Percentiles rank a stretch among this genome's conserved stretches.
Conservation (phyloP, 2,113 vertebrate genomes). For the Periophthalmodon schlosseri region DNA sequence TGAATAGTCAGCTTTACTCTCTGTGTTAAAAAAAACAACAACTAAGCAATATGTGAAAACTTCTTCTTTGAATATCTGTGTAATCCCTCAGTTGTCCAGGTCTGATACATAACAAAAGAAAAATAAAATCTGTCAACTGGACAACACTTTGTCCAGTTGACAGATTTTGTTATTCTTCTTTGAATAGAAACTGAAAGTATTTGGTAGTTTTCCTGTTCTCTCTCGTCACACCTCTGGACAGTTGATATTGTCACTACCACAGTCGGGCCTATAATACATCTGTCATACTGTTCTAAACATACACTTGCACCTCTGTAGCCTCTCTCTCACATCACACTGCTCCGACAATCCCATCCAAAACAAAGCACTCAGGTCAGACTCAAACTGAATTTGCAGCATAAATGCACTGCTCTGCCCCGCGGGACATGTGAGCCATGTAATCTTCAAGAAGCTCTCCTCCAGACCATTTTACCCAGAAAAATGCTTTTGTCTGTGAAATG, state of each 20-base stretch:
- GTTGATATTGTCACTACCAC: constrained; percentile 2
- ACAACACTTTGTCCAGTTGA: no score
- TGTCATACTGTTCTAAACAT: constrained; percentile 13
- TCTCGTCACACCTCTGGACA: not conserved
- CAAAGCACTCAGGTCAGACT: not conserved
- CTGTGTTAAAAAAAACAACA: no score
- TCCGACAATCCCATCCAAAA: not conserved
- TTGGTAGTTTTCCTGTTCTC: not conserved
- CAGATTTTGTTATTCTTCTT: no score
- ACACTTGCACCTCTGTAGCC: not conserved
- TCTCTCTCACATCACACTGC: not conserved
- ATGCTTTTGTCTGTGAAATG: not conserved
- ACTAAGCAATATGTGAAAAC: not conserved
- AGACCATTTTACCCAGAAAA: not conserved
- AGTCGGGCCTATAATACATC: not conserved
- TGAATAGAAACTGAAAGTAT: not conserved
- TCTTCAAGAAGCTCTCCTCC: not conserved
- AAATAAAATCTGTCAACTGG: no score
- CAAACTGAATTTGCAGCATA: constrained; percentile 5
- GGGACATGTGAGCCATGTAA: not conserved
- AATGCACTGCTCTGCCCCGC: not conserved
- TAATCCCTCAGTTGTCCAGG: no score
- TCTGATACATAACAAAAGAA: no score
- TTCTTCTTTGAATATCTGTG: not conserved
- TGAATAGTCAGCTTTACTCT: no score